These are phyloP conservation scores for Chaetodon trifasciatus DNA, from an alignment of 2,797 vertebrate species.

Conservation along the genomic window DNA sequence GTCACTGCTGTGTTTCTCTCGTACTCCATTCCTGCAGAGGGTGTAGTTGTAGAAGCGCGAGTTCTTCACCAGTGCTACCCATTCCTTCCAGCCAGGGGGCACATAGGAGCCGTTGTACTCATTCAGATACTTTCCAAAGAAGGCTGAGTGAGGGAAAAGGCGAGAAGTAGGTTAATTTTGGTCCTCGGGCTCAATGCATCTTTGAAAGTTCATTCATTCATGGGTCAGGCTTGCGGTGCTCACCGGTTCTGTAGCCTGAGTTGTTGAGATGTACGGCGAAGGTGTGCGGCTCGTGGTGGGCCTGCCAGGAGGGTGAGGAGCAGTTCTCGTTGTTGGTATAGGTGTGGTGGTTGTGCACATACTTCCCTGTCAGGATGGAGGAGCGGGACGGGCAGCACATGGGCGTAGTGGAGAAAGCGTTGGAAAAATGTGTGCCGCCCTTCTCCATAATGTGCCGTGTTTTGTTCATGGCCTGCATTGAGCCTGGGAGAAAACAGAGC, in stretches of 20 bases:
- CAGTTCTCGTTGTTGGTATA: constrained; percentile 99
- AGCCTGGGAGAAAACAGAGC: constrained; percentile 73
- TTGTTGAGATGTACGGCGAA: constrained; percentile 97
- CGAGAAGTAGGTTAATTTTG: background rate
- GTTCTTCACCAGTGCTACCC: constrained; percentile 98
- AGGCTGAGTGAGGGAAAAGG: constrained; percentile 84
- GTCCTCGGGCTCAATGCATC: background rate
- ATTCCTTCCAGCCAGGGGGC: constrained; percentile 98
- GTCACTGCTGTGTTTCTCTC: constrained; percentile 93
- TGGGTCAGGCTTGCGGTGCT: background rate
- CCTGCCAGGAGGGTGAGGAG: constrained; percentile 97
- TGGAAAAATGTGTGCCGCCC: constrained; percentile 96
- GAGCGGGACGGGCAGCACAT: constrained; percentile 99
- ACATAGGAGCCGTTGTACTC: constrained; percentile 99
- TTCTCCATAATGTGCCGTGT: constrained; percentile 86
- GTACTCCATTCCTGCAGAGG: constrained; percentile 93
- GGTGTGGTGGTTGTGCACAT: constrained; percentile 98
- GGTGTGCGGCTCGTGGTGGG: constrained; percentile 93
- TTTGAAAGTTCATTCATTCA: background rate
- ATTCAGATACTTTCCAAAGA: constrained; percentile 98
- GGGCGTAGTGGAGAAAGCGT: constrained; percentile 96
- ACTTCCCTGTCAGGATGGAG: constrained; percentile 97
- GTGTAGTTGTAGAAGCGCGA: constrained; percentile 99
- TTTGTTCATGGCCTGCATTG: constrained; percentile 89
- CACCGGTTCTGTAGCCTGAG: constrained; percentile 97